Evolutionary conservation across 2,113 vertebrate genomes (phyloP).

Genomic region (Poecile atricapillus): DNA sequence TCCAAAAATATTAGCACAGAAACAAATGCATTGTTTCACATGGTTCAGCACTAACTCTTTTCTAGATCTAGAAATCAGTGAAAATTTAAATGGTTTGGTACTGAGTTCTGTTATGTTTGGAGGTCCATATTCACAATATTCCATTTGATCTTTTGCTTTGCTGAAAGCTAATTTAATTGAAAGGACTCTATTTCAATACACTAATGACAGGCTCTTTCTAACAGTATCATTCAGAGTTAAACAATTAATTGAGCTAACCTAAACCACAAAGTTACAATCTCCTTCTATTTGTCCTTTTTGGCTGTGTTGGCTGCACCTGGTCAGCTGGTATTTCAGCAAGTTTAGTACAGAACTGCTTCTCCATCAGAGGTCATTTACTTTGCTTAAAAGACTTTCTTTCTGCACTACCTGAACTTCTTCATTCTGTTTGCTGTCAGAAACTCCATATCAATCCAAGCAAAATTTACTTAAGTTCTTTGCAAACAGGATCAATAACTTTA

Average conservation of each 20-base stretch:
- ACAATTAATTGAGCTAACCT: background rate
- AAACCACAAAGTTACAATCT: background rate
- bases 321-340: background rate
- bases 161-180: background rate
- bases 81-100: background rate
- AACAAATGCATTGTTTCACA: background rate
- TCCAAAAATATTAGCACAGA: background rate
- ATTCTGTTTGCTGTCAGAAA: background rate
- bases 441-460: background rate
- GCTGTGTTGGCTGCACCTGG: background rate
- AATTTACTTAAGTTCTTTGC: background rate
- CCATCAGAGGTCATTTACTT: background rate
- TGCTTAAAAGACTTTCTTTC: background rate
- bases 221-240: background rate
- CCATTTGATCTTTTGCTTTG: background rate
- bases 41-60: background rate
- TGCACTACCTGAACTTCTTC: background rate
- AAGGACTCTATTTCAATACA: background rate
- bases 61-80: background rate
- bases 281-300: background rate
- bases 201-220: background rate
- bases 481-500: background rate
- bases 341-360: background rate
- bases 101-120: background rate
- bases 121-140: background rate